phyloP scores from a whole-genome alignment of 2,797 vertebrate species.

The Karalla daura region DNA sequence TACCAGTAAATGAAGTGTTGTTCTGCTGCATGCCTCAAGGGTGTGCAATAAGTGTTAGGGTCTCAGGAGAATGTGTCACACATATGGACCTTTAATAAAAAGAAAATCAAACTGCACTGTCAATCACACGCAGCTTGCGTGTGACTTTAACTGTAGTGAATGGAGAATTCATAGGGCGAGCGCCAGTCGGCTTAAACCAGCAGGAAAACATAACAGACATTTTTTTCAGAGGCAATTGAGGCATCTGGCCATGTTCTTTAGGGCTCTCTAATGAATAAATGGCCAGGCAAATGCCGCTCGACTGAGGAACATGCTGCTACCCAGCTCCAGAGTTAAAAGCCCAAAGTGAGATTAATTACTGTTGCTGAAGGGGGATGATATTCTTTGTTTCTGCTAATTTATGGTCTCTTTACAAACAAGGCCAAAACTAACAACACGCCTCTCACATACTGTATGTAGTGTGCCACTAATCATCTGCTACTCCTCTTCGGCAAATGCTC shows the following conservation, averaged over 20 bases:
- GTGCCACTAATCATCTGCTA: conserved; percentile 39
- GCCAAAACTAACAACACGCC: conserved; percentile 37
- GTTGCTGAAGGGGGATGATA: conserved; percentile 60
- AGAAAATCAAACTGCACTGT: conserved; percentile 5
- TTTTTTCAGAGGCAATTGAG: conserved; percentile 34
- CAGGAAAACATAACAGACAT: conserved; percentile 27
- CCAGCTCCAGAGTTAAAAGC: conserved; percentile 55
- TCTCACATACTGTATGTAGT: conserved; percentile 37
- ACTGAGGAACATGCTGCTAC: conserved; percentile 63
- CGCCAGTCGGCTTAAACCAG: conserved; percentile 46
- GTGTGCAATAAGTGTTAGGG: background rate
- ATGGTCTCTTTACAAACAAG: conserved; percentile 55
- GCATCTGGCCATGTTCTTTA: conserved; percentile 54
- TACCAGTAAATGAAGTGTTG: conserved; percentile 8
- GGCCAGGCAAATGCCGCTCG: conserved; percentile 71
- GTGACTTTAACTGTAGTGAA: conserved; percentile 18
- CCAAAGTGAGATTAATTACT: conserved; percentile 81
- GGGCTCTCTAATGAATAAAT: conserved; percentile 72
- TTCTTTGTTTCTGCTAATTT: conserved; percentile 77
- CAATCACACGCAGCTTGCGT: conserved; percentile 33
- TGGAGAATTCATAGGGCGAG: conserved; percentile 38
- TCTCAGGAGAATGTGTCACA: conserved; percentile 14
- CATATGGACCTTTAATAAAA: conserved; percentile 1
- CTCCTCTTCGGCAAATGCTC: conserved; percentile 51
- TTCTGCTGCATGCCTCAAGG: conserved; percentile 1